A percentile compares a stretch with the other conserved stretches of the same genome.
Conservation (phyloP, 2,797 vertebrate genomes). For the Gouania willdenowi region DNA sequence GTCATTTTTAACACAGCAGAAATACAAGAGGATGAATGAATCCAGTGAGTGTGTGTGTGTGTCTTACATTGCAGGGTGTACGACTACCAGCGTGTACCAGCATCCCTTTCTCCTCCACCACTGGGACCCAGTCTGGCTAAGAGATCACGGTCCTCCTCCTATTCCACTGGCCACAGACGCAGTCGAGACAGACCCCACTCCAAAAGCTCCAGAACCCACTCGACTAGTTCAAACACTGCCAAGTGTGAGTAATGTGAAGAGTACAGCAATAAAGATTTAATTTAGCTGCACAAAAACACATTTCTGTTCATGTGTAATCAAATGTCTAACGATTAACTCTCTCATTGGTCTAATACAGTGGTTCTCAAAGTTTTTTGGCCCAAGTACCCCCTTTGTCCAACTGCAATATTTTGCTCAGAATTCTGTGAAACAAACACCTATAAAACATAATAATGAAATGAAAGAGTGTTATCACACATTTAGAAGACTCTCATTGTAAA, state of each 20-base stretch:
- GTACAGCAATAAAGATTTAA: not conserved
- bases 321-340: too few relatives aligned
- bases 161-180: conserved; percentile 68
- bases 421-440: too few relatives aligned
- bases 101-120: conserved; percentile 63
- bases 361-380: too few relatives aligned
- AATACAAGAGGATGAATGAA: not conserved
- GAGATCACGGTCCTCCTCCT: conserved; percentile 68
- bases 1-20: not conserved
- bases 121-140: conserved; percentile 71
- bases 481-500: too few relatives aligned
- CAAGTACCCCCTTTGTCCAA: too few relatives aligned
- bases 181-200: conserved; percentile 74
- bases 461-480: too few relatives aligned
- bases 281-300: not conserved
- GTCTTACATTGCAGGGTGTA: conserved; percentile 60
- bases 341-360: too few relatives aligned
- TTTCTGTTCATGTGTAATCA: too few relatives aligned
- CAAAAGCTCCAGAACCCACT: conserved; percentile 73
- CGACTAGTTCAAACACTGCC: conserved; percentile 62
- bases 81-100: conserved; percentile 78
- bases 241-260: conserved; percentile 62
- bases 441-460: too few relatives aligned
- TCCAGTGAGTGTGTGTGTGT: not conserved
- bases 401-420: too few relatives aligned